Percentiles rank a stretch among this genome's conserved stretches.
phyloP scores from a whole-genome alignment of 1,140 invertebrate species.

The Leptinotarsa undecemlineata region DNA sequence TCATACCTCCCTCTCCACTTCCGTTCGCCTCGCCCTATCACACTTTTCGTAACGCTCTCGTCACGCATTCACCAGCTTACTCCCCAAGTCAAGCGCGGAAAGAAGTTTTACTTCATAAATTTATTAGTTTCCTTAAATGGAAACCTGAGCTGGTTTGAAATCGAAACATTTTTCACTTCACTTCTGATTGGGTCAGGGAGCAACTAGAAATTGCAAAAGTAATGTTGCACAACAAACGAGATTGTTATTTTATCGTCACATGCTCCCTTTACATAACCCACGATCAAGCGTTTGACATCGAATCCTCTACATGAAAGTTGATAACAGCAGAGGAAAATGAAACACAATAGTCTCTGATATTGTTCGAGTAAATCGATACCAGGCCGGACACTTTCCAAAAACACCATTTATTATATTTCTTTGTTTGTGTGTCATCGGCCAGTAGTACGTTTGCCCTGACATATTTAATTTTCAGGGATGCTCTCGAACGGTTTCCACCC shows the following conservation, averaged over 20 bases:
- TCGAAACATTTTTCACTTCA: too few species aligned
- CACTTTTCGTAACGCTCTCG: too few species aligned
- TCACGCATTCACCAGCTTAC: too few species aligned
- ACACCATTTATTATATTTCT: conserved; percentile 19
- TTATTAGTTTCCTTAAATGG: too few species aligned
- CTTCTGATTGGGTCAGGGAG: too few species aligned
- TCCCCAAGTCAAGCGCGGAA: too few species aligned
- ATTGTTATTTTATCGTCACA: conserved; percentile 6
- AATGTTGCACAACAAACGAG: neutral
- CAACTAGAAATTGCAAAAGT: neutral
- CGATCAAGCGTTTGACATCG: neutral
- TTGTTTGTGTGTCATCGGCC: conserved; percentile 21
- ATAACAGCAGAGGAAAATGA: neutral
- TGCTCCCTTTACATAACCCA: neutral
- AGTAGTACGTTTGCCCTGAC: conserved; percentile 27
- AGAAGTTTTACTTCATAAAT: too few species aligned
- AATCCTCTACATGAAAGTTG: neutral
- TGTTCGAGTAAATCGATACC: neutral
- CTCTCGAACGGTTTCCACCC: conserved; percentile 11
- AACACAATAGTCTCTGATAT: conserved; percentile 3
- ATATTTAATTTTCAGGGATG: conserved; percentile 27
- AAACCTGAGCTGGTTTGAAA: too few species aligned
- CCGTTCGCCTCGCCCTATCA: too few species aligned
- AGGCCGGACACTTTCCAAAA: neutral
- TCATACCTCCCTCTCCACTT: too few species aligned